Evolutionary conservation across 2,797 vertebrate species (phyloP).

Genomic region (Atherinosoma microstoma): DNA sequence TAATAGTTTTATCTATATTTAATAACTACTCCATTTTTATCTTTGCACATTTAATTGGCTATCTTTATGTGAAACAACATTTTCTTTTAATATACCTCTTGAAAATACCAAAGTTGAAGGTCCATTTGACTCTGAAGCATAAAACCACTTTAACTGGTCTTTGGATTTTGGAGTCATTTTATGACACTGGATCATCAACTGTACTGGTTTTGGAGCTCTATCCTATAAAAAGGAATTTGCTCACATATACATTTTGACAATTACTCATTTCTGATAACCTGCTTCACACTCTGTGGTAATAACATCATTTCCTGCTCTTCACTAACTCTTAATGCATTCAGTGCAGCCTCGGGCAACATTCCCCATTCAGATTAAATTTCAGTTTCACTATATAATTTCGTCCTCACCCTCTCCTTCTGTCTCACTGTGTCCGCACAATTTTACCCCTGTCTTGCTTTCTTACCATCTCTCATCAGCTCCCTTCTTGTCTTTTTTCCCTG

Average conservation of each 20-base stretch:
- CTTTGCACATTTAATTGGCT: too few relatives aligned
- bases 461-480: constrained; percentile 11
- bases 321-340: constrained; percentile 59
- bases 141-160: too few relatives aligned
- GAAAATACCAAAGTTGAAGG: too few relatives aligned
- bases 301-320: constrained; percentile 66
- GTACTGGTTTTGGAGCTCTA: constrained; percentile 4
- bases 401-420: constrained; percentile 21
- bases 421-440: background rate
- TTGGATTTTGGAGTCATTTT: constrained; percentile 10
- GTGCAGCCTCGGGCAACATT: constrained; percentile 51
- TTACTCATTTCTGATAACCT: constrained; percentile 70
- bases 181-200: background rate
- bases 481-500: background rate
- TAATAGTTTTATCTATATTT: too few relatives aligned
- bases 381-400: constrained; percentile 42
- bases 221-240: constrained; percentile 38
- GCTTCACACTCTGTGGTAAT: constrained; percentile 56
- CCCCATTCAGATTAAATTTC: constrained; percentile 54
- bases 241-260: constrained; percentile 45
- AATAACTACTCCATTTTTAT: too few relatives aligned
- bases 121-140: too few relatives aligned
- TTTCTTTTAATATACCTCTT: too few relatives aligned
- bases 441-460: constrained; percentile 3
- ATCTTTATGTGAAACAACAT: too few relatives aligned